Conservation (phyloP, 2,888 invertebrate genomes). For the Lasius platythorax region DNA sequence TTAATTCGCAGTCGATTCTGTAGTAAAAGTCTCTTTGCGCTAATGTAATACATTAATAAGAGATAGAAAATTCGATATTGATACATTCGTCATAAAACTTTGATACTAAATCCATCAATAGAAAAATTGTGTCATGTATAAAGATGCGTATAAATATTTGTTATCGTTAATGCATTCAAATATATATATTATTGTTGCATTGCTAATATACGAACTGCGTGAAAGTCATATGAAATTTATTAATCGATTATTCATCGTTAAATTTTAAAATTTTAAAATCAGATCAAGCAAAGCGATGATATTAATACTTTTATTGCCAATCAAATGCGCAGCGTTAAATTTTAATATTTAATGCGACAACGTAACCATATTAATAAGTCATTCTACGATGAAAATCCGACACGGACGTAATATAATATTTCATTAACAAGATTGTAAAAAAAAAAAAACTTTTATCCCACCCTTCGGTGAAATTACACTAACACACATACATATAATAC, state of each 20-base stretch:
- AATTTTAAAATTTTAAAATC: background rate
- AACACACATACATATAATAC: background rate
- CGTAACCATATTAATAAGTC: background rate
- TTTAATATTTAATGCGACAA: background rate
- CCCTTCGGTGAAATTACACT: background rate
- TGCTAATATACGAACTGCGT: background rate
- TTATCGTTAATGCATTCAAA: background rate
- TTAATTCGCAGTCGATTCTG: background rate
- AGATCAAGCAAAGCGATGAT: background rate
- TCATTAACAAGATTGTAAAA: background rate
- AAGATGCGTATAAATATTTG: background rate
- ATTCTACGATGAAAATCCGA: background rate
- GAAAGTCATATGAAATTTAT: background rate
- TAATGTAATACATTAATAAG: background rate
- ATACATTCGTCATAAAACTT: constrained; percentile 8
- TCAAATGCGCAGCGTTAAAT: background rate
- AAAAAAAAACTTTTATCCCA: background rate
- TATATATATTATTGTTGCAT: background rate
- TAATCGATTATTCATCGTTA: background rate
- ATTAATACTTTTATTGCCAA: background rate
- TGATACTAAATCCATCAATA: background rate
- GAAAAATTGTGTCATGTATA: background rate
- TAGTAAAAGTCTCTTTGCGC: background rate
- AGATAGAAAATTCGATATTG: background rate
- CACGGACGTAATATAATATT: background rate